Evolutionary conservation across 2,113 vertebrate species (phyloP).

Genomic region (Gadus chalcogrammus): DNA sequence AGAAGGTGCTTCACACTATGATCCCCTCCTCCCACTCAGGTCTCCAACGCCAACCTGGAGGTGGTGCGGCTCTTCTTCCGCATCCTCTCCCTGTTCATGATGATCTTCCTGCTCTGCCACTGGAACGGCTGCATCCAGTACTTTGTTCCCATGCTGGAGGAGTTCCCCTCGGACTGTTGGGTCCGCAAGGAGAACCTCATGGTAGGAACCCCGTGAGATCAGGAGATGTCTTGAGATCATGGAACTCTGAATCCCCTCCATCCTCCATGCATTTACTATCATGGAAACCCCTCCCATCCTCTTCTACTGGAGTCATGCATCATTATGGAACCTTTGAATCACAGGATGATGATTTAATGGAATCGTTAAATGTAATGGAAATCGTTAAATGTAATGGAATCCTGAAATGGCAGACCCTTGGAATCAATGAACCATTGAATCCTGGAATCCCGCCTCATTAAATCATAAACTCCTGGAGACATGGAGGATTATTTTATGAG

Average conservation of each 20-base stretch:
- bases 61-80: conserved; percentile 67
- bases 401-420: not conserved
- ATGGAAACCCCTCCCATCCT: not conserved
- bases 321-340: not conserved
- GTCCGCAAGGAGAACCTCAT: conserved; percentile 71
- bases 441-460: not conserved
- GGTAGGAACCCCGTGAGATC: conserved; percentile 43
- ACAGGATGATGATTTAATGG: not conserved
- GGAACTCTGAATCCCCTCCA: too few relatives aligned
- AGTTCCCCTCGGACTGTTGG: conserved; percentile 74
- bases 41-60: conserved; percentile 71
- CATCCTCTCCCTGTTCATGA: conserved; percentile 68
- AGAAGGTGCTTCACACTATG: too few relatives aligned
- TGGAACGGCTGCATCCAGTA: conserved; percentile 80
- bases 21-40: conserved; percentile 39
- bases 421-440: not conserved
- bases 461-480: not conserved
- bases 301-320: not conserved
- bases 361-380: not conserved
- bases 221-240: not conserved
- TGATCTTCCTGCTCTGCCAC: conserved; percentile 75
- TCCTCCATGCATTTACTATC: too few relatives aligned
- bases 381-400: not conserved
- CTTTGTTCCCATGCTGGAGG: conserved; percentile 74
- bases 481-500: not conserved